A percentile compares a stretch with the other conserved stretches of the same genome.
Evolutionary conservation across 2,888 invertebrate species (phyloP).

Genomic region (Chorisops tibialis): DNA sequence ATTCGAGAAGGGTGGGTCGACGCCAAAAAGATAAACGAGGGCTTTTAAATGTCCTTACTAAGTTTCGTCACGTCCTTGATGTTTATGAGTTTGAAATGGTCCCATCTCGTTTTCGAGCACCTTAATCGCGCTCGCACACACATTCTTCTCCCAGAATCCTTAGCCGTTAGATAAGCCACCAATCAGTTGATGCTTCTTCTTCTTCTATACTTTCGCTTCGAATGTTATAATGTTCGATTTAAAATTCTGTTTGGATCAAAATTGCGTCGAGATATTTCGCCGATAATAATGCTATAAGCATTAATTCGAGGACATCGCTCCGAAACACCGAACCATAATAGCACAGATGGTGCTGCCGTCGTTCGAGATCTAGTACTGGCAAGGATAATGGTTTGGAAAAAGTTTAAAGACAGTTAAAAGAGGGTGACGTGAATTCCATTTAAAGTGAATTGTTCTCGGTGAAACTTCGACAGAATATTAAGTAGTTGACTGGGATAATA

Average conservation of each 20-base stretch:
- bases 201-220: too few relatives aligned
- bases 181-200: background rate
- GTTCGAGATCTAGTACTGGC: background rate
- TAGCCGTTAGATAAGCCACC: background rate
- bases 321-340: background rate
- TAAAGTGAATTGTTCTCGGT: conserved; percentile 22
- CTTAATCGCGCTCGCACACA: conserved; percentile 22
- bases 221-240: conserved; percentile 31
- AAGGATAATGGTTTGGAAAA: background rate
- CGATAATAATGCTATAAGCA: conserved; percentile 34
- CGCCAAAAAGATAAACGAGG: conserved; percentile 22
- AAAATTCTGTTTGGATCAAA: conserved; percentile 32
- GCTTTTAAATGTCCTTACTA: conserved; percentile 23
- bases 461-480: conserved; percentile 18
- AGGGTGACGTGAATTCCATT: conserved; percentile 17
- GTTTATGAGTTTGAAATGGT: conserved; percentile 33
- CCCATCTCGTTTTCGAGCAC: conserved; percentile 23
- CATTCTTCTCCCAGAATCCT: conserved; percentile 11
- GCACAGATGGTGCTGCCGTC: background rate
- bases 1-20: background rate
- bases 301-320: conserved; percentile 25
- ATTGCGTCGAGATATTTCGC: conserved; percentile 24
- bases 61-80: conserved; percentile 34
- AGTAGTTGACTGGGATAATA: conserved; percentile 18
- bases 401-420: conserved; percentile 4